These are phyloP conservation scores for Sebastiscus albofasciatus DNA, from an alignment of 2,797 vertebrate genomes.

Conservation along the genomic window DNA sequence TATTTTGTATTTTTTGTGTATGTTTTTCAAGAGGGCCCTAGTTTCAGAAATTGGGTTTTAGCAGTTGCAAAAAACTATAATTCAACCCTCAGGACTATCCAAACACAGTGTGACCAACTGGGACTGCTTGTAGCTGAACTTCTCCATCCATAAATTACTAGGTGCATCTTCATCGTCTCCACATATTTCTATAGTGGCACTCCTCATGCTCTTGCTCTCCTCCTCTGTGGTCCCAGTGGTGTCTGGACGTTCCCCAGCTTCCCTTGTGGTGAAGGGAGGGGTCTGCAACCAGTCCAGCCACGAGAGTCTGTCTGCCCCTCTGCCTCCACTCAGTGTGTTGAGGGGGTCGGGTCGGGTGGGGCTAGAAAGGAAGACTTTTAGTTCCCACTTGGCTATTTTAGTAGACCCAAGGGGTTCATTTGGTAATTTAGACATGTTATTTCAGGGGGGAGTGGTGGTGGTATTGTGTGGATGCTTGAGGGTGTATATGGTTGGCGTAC, in stretches of 20 bases:
- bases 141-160: constrained; percentile 5
- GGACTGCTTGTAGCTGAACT: neutral
- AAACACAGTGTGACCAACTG: neutral
- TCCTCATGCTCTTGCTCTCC: constrained; percentile 4
- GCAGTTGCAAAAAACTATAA: neutral
- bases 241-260: constrained; percentile 26
- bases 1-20: neutral
- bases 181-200: constrained; percentile 7
- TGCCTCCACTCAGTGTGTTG: neutral
- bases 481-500: constrained; percentile 12
- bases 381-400: constrained; percentile 62
- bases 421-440: constrained; percentile 62
- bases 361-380: constrained; percentile 44
- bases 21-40: neutral
- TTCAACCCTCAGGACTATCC: neutral
- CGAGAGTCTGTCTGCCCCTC: constrained; percentile 36
- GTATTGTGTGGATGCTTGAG: constrained; percentile 42
- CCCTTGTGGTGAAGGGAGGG: constrained; percentile 65
- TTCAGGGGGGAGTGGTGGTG: constrained; percentile 45
- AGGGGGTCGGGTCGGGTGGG: constrained; percentile 52
- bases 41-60: neutral
- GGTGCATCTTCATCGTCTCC: neutral
- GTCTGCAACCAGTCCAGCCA: constrained; percentile 30
- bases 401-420: constrained; percentile 58
- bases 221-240: constrained; percentile 47